Evolutionary conservation across 2,888 invertebrate genomes (phyloP), one percentile per base, ranked within the genome.

Genomic region (Tachina fera): DNA sequence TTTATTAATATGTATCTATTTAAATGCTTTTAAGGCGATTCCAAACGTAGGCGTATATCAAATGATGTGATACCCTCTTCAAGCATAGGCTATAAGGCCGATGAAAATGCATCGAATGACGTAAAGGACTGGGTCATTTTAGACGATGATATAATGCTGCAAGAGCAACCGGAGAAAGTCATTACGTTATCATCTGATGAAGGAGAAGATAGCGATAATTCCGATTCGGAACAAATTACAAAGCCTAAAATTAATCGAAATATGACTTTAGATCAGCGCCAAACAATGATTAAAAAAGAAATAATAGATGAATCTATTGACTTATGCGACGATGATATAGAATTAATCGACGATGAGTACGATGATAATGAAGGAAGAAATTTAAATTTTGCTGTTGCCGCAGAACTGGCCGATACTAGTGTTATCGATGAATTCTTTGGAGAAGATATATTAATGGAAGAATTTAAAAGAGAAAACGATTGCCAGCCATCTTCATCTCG

Each of bases 371-470:
- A 14, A 8, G 67, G 45, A 14, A 22, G 16, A 51, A 90, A 43
- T 89, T 82, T 86, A 1, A 86, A 88, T 60, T 75, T 89, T 13
- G 84, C 88, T 0, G 88, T 87, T 0, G 89, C 89, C 65, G 80
- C 87, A 0, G 91, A 91, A 71, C 71, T 92, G 45, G 90, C 90
- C 1, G 91, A 92, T 80, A 90, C 91, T 19, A 90, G 91, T 0
- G 80, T 92, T 13, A 89, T 92, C 1, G 91, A 92, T 70, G 92
- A 92, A 87, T 74, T 92, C 1, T 92, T 91, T 74, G 92, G 92
- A 0, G 91, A 91, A 13, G 91, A 92, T 49, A 91, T 90, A 1
- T 84, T 93, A 10, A 72, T 92, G 19, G 84, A 87, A 65, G 92
- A 92, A 9, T 93, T 92, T 53, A 90, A 91, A 51, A 87, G 84